Evolutionary conservation across 2,888 invertebrate genomes (phyloP).

Genomic region (Idaea dimidiata): DNA sequence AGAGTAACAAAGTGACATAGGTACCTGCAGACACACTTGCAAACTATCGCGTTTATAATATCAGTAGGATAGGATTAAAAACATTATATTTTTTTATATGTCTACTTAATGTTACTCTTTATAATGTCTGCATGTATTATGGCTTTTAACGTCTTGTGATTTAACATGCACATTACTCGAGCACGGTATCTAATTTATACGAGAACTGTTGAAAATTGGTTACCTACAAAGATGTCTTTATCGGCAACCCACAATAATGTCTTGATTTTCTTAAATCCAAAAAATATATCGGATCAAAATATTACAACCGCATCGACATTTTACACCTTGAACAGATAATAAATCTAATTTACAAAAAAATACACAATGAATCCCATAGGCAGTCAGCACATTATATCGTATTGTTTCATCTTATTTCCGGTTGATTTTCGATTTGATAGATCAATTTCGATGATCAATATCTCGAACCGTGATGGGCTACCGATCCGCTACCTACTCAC

Average conservation of each 20-base stretch:
- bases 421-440: constrained; percentile 77
- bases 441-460: constrained; percentile 79
- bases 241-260: constrained; percentile 25
- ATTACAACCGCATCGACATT: constrained; percentile 5
- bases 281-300: not conserved
- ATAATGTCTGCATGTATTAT: too few species aligned
- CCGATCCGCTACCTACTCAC: constrained; percentile 53
- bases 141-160: too few species aligned
- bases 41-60: too few species aligned
- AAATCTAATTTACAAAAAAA: constrained; percentile 50
- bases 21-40: too few species aligned
- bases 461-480: constrained; percentile 75
- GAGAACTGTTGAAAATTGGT: too few species aligned
- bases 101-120: too few species aligned
- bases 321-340: constrained; percentile 34
- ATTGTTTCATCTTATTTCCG: constrained; percentile 75
- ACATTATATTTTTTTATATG: too few species aligned
- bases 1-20: too few species aligned
- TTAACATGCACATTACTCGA: too few species aligned
- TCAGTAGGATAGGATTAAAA: too few species aligned
- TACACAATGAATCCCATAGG: constrained; percentile 49
- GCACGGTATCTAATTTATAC: too few species aligned
- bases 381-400: constrained; percentile 58
- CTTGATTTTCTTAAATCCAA: constrained; percentile 11
- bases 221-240: not conserved